Evolutionary conservation across 2,888 invertebrate species (phyloP).

Genomic region (Resseliella maxima): DNA sequence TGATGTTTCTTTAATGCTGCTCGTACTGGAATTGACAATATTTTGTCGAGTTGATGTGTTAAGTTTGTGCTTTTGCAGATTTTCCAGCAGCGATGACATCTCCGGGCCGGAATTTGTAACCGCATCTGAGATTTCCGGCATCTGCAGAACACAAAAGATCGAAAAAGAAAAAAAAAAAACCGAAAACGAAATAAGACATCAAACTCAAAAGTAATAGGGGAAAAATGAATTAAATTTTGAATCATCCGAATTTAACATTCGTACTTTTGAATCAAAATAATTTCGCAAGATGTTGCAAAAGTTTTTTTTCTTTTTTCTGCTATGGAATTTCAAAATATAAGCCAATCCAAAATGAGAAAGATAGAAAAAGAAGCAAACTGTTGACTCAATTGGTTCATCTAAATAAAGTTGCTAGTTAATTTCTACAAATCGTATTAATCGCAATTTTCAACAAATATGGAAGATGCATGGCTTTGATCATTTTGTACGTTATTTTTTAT

Average conservation of each 20-base stretch:
- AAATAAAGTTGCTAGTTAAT: conserved; percentile 2
- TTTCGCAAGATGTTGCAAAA: no score
- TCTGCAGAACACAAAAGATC: conserved; percentile 62
- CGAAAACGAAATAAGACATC: background rate
- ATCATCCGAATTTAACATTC: background rate
- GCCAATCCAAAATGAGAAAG: background rate
- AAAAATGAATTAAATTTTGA: no score
- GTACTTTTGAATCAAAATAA: background rate
- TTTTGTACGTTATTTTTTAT: conserved; percentile 15
- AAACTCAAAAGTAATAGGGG: background rate
- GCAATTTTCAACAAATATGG: background rate
- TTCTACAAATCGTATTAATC: conserved; percentile 15
- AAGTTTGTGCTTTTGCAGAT: conserved; percentile 76
- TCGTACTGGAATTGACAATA: conserved; percentile 64
- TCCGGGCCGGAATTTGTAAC: conserved; percentile 68
- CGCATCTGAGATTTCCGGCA: conserved; percentile 68
- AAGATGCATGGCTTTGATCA: conserved; percentile 24
- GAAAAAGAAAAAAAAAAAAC: background rate
- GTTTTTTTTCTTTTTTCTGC: no score
- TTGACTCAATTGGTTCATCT: background rate
- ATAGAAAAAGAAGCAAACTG: background rate
- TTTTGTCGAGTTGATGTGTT: conserved; percentile 67
- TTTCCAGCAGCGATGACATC: conserved; percentile 78
- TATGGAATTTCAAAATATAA: no score
- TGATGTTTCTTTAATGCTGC: conserved; percentile 68